Percentiles rank a stretch among this genome's conserved stretches.
These are phyloP conservation scores for Ctenicera cuprea DNA, from an alignment of 2,888 invertebrate species.

Conservation along the genomic window DNA sequence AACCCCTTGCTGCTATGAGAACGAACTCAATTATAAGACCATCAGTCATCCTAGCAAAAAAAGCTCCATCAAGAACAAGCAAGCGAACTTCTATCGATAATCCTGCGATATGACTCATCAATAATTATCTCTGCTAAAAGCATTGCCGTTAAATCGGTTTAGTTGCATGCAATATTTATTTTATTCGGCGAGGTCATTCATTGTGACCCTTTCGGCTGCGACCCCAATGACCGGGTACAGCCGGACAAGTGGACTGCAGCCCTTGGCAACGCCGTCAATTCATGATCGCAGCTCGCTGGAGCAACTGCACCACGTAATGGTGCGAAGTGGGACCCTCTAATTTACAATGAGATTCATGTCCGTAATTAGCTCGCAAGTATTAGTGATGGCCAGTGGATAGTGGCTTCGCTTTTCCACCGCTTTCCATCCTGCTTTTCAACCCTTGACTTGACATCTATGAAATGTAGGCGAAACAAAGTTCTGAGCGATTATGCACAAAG, in stretches of 20 bases:
- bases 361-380: slow-evolving; percentile 61
- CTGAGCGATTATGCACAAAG: neutral
- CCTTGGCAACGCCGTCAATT: neutral
- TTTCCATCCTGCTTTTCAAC: slow-evolving; percentile 13
- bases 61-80: slow-evolving; percentile 5
- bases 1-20: too few relatives aligned
- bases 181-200: slow-evolving; percentile 63
- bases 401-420: slow-evolving; percentile 36
- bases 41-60: too few relatives aligned
- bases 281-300: slow-evolving; percentile 43
- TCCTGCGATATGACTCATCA: slow-evolving; percentile 64
- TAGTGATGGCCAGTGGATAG: slow-evolving; percentile 58
- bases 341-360: slow-evolving; percentile 63
- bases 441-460: slow-evolving; percentile 31
- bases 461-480: slow-evolving; percentile 36
- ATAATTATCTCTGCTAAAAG: slow-evolving; percentile 69
- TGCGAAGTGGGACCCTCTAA: slow-evolving; percentile 59
- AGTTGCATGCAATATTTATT: slow-evolving; percentile 69
- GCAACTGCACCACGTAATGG: slow-evolving; percentile 53
- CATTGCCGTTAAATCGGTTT: slow-evolving; percentile 68
- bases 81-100: slow-evolving; percentile 42
- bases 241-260: slow-evolving; percentile 41
- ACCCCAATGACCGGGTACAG: slow-evolving; percentile 50
- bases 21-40: too few relatives aligned
- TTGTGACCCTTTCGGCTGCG: slow-evolving; percentile 59